Evolutionary conservation across 2,113 vertebrate genomes (phyloP), one percentile per base, ranked within the genome.

Genomic region (Anthoscopus minutus): DNA sequence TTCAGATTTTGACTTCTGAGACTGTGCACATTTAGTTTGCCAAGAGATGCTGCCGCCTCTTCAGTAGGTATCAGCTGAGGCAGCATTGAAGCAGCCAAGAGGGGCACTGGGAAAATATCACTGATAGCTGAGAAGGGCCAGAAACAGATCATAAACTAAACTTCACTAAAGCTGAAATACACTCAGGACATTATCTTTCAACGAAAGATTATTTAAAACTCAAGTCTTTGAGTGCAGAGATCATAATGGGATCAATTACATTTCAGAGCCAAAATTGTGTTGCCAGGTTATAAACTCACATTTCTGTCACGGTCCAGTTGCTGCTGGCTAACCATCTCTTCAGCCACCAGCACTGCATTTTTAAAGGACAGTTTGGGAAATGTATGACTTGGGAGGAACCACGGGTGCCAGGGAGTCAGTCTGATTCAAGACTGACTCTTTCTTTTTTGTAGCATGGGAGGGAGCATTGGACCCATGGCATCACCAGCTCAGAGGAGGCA

Each of bases 1-100:
- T 91, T 90, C 95, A 93, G 82, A 92, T 86, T 83, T 81, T 74
- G 79, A 95, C 90, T 94, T 72, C 77, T 38, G 88, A 88, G 92
- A 73, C 84, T 37, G 27, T 37, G 70, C 57, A 87, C 35, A 25
- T 87, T 73, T 57, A 67, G 90, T 88, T 88, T 92, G 88, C 86
- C 72, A 45, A 57, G 82, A 77, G 48, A 86, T 20, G 67, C 79
- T 89, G 64, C 67, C 78, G 31, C 28, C 44, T 92, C 64, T 82
- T 56, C 80, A 40, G 90, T 82, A 95, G 80, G 89, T 88, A 64
- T 74, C 57, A 84, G 71, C 79, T 14, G 38, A 44, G 81, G 42
- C 2, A 11, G 58, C 4, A 11, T 57, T 91, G 66, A 70, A 89
- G 54, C 45, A 42, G 45, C 35, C 35, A 22, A 88, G 77, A 6